Conservation (phyloP, 2,797 vertebrate genomes). For the Acrocephalus scirpaceus region DNA sequence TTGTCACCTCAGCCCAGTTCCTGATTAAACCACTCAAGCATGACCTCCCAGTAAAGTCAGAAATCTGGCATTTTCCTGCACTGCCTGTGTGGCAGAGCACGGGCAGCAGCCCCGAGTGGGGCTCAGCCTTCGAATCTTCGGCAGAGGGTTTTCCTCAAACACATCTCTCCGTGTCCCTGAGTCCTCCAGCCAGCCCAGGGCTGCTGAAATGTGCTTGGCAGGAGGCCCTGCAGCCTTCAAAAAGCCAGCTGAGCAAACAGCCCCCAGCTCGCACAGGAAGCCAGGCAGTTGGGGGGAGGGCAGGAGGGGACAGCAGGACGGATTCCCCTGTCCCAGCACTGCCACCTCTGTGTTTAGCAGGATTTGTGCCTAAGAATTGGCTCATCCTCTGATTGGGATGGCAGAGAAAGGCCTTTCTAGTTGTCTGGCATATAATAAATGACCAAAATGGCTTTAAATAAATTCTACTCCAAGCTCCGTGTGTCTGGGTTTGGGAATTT, state of each 20-base stretch:
- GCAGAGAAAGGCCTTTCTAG: background rate
- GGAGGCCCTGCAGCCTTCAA: slow-evolving; percentile 2
- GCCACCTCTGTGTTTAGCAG: background rate
- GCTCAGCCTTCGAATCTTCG: background rate
- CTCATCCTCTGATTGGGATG: background rate
- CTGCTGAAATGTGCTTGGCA: background rate
- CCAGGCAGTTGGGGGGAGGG: background rate
- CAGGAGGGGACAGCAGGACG: background rate
- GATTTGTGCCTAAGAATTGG: background rate
- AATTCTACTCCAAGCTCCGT: background rate
- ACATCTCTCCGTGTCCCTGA: background rate
- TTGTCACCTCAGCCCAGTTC: background rate
- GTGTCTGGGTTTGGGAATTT: background rate
- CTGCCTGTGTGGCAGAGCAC: background rate
- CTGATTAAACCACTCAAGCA: background rate
- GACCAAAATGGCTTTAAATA: background rate
- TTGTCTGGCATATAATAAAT: background rate
- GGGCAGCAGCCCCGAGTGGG: background rate
- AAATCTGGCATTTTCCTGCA: background rate
- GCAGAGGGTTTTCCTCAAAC: background rate
- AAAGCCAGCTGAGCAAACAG: slow-evolving; percentile 46
- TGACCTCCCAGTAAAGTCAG: background rate
- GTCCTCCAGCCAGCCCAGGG: background rate
- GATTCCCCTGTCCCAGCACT: background rate
- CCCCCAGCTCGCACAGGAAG: background rate